Percentiles rank a stretch among this genome's conserved stretches.
Evolutionary conservation across 2,888 invertebrate genomes (phyloP).

Genomic region (Eristalis intricaria): DNA sequence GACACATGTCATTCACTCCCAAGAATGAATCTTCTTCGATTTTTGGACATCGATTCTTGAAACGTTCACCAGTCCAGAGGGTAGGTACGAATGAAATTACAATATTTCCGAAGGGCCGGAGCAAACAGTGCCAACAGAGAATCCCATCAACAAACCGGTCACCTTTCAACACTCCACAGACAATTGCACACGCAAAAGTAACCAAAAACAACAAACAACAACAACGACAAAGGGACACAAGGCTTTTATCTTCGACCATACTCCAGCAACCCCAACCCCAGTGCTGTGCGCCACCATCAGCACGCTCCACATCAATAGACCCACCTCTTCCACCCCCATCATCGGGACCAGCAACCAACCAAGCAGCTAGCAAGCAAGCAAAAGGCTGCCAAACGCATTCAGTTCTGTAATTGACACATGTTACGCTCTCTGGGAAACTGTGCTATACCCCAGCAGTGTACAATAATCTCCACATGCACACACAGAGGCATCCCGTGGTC

Average conservation of each 20-base stretch:
- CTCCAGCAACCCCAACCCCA: background rate
- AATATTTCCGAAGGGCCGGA: background rate
- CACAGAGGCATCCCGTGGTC: constrained; percentile 52
- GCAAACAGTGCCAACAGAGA: no score
- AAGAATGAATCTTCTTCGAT: background rate
- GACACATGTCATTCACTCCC: background rate
- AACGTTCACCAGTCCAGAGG: no score
- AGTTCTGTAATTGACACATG: constrained; percentile 79
- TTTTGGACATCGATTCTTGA: background rate
- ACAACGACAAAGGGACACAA: constrained; percentile 19
- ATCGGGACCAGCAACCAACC: background rate
- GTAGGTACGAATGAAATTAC: background rate
- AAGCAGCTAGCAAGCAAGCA: constrained; percentile 14
- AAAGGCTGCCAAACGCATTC: constrained; percentile 59
- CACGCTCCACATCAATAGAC: constrained; percentile 7
- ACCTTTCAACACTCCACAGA: constrained; percentile 10
- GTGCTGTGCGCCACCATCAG: background rate
- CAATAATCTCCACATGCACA: constrained; percentile 48
- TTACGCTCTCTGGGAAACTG: constrained; percentile 77
- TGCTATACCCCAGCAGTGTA: background rate
- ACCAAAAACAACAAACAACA: constrained; percentile 33
- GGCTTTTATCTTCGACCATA: constrained; percentile 30
- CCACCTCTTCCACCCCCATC: background rate
- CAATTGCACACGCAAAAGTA: constrained; percentile 23
- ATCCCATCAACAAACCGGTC: background rate